Conservation (phyloP, 2,888 invertebrate genomes). For the Fragum fragum region DNA sequence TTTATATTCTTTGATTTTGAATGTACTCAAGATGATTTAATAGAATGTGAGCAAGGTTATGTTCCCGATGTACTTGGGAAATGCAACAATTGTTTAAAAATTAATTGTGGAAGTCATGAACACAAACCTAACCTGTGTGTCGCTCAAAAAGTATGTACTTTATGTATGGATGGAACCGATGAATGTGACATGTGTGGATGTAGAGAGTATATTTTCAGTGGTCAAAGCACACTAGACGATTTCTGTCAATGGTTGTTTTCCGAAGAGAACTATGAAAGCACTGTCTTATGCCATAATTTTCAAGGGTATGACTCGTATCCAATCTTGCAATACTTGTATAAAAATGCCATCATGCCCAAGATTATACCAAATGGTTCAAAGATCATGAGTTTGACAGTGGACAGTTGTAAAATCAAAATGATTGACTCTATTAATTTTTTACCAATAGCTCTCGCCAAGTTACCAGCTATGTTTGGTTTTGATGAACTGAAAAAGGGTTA, state of each 20-base stretch:
- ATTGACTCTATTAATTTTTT: conserved; percentile 59
- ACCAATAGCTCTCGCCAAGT: conserved; percentile 55
- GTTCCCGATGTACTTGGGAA: background rate
- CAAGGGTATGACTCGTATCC: conserved; percentile 57
- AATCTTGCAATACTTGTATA: conserved; percentile 52
- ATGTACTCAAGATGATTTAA: conserved; percentile 34
- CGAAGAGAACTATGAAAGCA: conserved; percentile 29
- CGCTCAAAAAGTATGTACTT: conserved; percentile 43
- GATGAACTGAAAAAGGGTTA: conserved; percentile 55
- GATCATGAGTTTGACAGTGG: conserved; percentile 40
- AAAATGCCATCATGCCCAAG: conserved; percentile 44
- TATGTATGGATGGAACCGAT: conserved; percentile 21
- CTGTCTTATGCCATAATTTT: conserved; percentile 45
- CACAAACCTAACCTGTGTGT: conserved; percentile 54
- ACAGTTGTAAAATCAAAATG: conserved; percentile 44
- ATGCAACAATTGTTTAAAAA: conserved; percentile 38
- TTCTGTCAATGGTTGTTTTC: conserved; percentile 44
- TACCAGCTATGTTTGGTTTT: conserved; percentile 56
- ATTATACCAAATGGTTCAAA: conserved; percentile 54
- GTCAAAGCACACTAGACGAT: conserved; percentile 18
- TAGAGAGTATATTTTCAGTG: conserved; percentile 21
- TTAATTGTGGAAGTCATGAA: conserved; percentile 31
- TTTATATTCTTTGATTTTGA: conserved; percentile 45
- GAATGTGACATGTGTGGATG: conserved; percentile 26
- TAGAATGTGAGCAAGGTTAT: conserved; percentile 39